phyloP scores from a whole-genome alignment of 2,113 vertebrate genomes.

The Tiliqua scincoides region DNA sequence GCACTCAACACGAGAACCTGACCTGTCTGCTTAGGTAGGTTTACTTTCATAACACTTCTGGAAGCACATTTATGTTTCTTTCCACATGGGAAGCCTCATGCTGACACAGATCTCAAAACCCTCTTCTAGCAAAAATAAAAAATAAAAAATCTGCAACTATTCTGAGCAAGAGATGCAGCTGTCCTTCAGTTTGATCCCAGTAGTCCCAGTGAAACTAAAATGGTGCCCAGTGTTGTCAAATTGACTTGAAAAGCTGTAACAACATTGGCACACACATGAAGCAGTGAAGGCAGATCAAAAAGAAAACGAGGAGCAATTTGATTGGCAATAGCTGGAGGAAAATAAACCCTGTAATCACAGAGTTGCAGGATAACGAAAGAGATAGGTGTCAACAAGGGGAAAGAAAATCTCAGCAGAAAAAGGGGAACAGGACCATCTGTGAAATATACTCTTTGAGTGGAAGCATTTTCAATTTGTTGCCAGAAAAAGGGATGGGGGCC shows the following conservation, averaged over 20 bases:
- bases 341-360: constrained; percentile 36
- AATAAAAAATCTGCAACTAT: background rate
- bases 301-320: constrained; percentile 3
- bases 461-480: background rate
- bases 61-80: background rate
- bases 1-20: background rate
- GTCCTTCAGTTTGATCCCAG: background rate
- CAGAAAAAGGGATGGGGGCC: background rate
- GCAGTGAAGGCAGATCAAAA: constrained; percentile 31
- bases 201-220: background rate
- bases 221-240: constrained; percentile 5
- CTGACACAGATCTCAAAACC: background rate
- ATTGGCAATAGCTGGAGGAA: constrained; percentile 28
- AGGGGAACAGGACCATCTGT: constrained; percentile 13
- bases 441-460: background rate
- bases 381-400: background rate
- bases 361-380: constrained; percentile 26
- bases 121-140: background rate
- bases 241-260: constrained; percentile 14
- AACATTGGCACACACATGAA: constrained; percentile 6
- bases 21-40: background rate
- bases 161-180: constrained; percentile 34
- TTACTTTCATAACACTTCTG: background rate
- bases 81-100: background rate
- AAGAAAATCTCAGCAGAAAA: constrained; percentile 31